Percentiles rank a stretch among this genome's conserved stretches.
Conservation (phyloP, 2,113 vertebrate genomes). For the Neogale vison region DNA sequence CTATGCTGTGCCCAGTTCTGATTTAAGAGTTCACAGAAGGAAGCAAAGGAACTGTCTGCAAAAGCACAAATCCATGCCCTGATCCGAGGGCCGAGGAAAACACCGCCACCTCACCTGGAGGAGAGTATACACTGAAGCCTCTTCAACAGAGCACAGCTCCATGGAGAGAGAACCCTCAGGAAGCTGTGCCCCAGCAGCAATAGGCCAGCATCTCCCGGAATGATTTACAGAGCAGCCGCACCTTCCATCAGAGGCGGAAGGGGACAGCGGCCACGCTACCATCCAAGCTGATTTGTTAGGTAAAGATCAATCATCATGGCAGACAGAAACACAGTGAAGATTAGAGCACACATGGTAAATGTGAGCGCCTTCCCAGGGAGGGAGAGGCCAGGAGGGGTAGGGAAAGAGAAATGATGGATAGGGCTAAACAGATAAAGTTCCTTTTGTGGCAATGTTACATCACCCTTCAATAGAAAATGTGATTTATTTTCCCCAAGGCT, state of each 20-base stretch:
- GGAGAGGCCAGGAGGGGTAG: background rate
- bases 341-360: conserved; percentile 75
- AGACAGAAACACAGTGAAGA: conserved; percentile 77
- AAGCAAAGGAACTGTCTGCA: background rate
- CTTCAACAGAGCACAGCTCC: background rate
- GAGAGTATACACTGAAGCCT: background rate
- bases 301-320: conserved; percentile 76
- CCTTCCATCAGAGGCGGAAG: conserved; percentile 70
- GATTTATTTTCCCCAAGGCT: conserved; percentile 55
- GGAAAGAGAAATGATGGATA: conserved; percentile 43
- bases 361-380: conserved; percentile 36
- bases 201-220: background rate
- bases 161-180: background rate
- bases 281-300: conserved; percentile 74
- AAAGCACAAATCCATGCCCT: background rate
- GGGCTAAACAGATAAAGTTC: conserved; percentile 70
- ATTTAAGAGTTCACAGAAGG: conserved; percentile 1
- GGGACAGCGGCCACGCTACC: conserved; percentile 63
- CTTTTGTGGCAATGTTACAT: conserved; percentile 56
- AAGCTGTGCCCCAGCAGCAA: background rate
- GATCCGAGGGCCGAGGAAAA: background rate
- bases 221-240: conserved; percentile 64
- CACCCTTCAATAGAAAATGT: conserved; percentile 59
- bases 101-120: background rate
- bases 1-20: background rate